Base-by-base conservation (phyloP, 2,113 vertebrate genomes). In the Brachyhypopomus occidentalis region DNA sequence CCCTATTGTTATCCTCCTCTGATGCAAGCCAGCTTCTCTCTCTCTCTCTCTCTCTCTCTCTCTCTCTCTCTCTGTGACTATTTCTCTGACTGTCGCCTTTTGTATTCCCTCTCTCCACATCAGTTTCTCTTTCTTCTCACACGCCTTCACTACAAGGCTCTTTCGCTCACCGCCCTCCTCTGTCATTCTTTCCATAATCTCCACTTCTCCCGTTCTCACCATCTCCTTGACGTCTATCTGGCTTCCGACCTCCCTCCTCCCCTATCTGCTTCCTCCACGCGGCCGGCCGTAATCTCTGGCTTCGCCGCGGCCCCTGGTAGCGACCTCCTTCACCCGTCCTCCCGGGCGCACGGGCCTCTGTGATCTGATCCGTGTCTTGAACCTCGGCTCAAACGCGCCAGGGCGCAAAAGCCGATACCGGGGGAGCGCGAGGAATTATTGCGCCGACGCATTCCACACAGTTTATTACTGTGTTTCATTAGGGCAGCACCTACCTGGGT, bases 1-100 rank as follows among this genome's bases (percentile, higher is more conserved):
- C 87, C 83, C 83, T 89, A 88, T 85, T 90, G 88, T 91, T 88
- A 89, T 88, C 86, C 84, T 83, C 86, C 84, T 86, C 87, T 34
- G 30, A 64, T 62, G 72, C 82, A 75, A 5, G 23, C 75, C 78
- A 74, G 73, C 72, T 76, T 25, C 75, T 78, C 55, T 23, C 56
- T 14, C 27, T 22, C 71, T 25, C 48, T 17, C 70, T 14, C 62
- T 34, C 22, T 59, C 20, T 60, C 36, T 30, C 30, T 64, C 14
- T 2, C 23, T 27, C 25, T 60, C 59, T 77, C 27, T 64, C 34
- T 77, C 22, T 66, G 19, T 66, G 27, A 22, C 36, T 30, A 16
- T 75, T 19, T 48, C 71, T 77, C 48, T 38, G 4, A 3, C 27
- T 59, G 19, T 23, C 17, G n/a, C 30, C 38, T 34, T 70, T 19